Base-by-base conservation (phyloP, 2,888 invertebrate genomes). In the Melipona bicolor region DNA sequence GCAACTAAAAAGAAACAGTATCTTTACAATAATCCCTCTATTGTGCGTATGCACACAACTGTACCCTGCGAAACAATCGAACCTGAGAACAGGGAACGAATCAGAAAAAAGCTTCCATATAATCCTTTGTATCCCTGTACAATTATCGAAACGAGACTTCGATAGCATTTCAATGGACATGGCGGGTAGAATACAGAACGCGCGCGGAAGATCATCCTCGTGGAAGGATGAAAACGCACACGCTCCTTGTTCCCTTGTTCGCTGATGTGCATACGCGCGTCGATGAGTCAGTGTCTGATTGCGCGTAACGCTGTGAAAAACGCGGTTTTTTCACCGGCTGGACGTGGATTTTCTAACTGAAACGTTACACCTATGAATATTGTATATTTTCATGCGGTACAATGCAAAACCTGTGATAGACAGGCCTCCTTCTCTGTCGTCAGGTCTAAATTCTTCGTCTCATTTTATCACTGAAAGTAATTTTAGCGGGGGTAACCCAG, bases 271-370 rank as follows among this genome's bases (percentile, higher is more conserved):
- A 61, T 61, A 52, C 76, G 61, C 77, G 56, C 54, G 21, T 79
- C 67, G 64, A 73, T 85, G 85, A 85, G 71, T 85, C 83, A 83
- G 74, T 68, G 77, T 59, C 71, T 19, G 61, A 52, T 83, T 65
- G 75, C 62, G 50, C 56, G 27, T 73, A 73, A 64, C 56, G 32
- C 54, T 19, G 68, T 52, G 54, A 24, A 61, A 71, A 65, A 72
- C 32, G 49, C n/a, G 9, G 17, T 15, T 68, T 67, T 27, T 27
- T n/a, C 32, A 43, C 54, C 73, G 24, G 32, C 17, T 4, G 3
- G n/a, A 17, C 5, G 9, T 36, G 4, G 4, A 69, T 59, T 59
- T 74, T 43, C 32, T n/a, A 62, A 70, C 54, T 13, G 71, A 61
- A 27, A 3, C 27, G 52, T 32, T 9, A 36, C 36, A 36, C 36